These are phyloP conservation scores for Tupiocoris notatus DNA, from an alignment of 2,888 invertebrate genomes.

Conservation along the genomic window DNA sequence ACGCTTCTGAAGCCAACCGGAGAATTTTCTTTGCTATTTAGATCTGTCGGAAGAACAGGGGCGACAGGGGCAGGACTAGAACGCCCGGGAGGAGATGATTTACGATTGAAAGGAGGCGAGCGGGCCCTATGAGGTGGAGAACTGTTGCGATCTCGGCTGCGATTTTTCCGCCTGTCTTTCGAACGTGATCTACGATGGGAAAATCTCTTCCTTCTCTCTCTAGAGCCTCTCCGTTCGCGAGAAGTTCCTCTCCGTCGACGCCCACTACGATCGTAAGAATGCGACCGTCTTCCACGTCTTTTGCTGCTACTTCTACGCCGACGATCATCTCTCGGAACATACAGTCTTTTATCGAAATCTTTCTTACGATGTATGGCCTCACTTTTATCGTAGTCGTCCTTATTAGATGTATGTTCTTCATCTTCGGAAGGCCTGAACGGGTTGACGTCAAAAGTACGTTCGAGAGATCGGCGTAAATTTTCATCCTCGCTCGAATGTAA, in stretches of 20 bases:
- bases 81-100: not conserved
- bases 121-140: slow-evolving; percentile 10
- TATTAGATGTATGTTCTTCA: too few relatives aligned
- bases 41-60: not conserved
- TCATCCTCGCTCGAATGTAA: not conserved
- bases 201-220: slow-evolving; percentile 12
- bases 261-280: slow-evolving; percentile 35
- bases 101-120: not conserved
- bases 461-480: not conserved
- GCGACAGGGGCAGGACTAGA: not conserved
- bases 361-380: not conserved
- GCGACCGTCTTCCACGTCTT: slow-evolving; percentile 41
- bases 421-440: not conserved
- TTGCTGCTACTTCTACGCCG: slow-evolving; percentile 41
- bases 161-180: slow-evolving; percentile 31
- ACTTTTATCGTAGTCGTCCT: not conserved
- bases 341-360: not conserved
- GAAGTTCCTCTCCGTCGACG: slow-evolving; percentile 13
- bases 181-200: slow-evolving; percentile 32
- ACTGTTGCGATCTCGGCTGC: not conserved
- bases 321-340: slow-evolving; percentile 25
- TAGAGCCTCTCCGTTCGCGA: slow-evolving; percentile 30
- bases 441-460: not conserved
- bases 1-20: not conserved
- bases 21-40: not conserved